Conservation (phyloP, 2,888 invertebrate genomes). For the Antitype chi region DNA sequence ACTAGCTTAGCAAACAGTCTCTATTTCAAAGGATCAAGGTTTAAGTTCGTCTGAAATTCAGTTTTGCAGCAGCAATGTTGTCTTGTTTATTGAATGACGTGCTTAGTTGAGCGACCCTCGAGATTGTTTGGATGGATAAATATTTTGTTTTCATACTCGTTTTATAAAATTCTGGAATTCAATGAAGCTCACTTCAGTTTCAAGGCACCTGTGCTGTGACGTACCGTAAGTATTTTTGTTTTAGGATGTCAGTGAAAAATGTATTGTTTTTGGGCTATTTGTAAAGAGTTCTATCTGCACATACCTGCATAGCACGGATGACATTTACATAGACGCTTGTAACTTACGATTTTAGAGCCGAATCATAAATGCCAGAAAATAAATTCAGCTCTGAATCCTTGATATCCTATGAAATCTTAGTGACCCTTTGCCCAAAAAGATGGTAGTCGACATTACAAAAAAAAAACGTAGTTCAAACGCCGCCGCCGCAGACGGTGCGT, state of each 20-base stretch:
- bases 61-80: slow-evolving; percentile 1
- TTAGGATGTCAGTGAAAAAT: slow-evolving; percentile 10
- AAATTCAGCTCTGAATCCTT: neutral
- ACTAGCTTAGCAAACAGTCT: neutral
- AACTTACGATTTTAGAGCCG: neutral
- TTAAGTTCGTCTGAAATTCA: slow-evolving; percentile 28
- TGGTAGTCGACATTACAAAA: neutral
- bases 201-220: neutral
- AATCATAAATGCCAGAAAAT: neutral
- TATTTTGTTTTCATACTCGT: slow-evolving; percentile 51
- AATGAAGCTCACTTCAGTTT: slow-evolving; percentile 6
- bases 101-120: slow-evolving; percentile 54
- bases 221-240: slow-evolving; percentile 5
- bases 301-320: neutral
- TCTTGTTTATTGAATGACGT: slow-evolving; percentile 53
- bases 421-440: neutral
- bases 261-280: slow-evolving; percentile 19
- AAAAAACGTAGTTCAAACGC: neutral
- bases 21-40: slow-evolving; percentile 32
- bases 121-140: slow-evolving; percentile 57
- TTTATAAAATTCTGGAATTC: slow-evolving; percentile 37
- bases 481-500: neutral
- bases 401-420: neutral
- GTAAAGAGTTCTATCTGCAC: neutral
- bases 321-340: too few species aligned